Base-by-base conservation (phyloP, 2,113 vertebrate species). In the Hydropotes inermis region DNA sequence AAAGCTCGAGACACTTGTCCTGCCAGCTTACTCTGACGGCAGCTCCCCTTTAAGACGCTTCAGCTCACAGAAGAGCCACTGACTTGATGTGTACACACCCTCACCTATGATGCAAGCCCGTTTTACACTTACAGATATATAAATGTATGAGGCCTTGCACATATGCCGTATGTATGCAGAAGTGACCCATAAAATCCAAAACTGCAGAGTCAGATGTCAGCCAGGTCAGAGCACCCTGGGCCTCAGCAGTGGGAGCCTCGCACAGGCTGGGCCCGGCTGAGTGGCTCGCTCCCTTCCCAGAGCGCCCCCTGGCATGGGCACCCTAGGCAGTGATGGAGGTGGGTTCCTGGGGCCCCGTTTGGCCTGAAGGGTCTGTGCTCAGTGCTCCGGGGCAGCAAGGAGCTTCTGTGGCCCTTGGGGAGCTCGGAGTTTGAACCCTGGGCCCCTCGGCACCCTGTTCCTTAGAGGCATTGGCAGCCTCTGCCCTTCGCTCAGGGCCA, bases 141-240 rank as follows among this genome's bases (percentile, higher is more conserved):
- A 98, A 98, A 97, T 55, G 97, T 74, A 94, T 2, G 57, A 97
- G 98, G 98, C 90, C 97, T 98, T 97, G 98, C 98, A 98, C 97
- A 7, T 96, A 89, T 96, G 84, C 98, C 83, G 17, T 89, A 97
- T 88, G 92, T 97, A 96, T 6, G 70, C 50, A 98, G n/a, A 89
- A 95, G 97, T 96, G 95, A 97, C 98, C 98, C 98, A 98, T 57
- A 84, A 96, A 98, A 98, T 64, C 76, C 97, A 98, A 97, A 96
- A 79, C 96, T 97, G 97, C 95, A 58, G 95, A 96, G 91, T 98
- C 94, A 43, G 91, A 81, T 82, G 87, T 93, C 97, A 78, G 36
- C 57, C 28, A 97, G 94, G 96, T 97, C 64, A 36, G 58, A 97
- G 96, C 94, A 97, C 96, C 95, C 30, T 57, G 92, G 6, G 4